phyloP scores from a whole-genome alignment of 2,113 vertebrate species.

The Craseonycteris thonglongyai region DNA sequence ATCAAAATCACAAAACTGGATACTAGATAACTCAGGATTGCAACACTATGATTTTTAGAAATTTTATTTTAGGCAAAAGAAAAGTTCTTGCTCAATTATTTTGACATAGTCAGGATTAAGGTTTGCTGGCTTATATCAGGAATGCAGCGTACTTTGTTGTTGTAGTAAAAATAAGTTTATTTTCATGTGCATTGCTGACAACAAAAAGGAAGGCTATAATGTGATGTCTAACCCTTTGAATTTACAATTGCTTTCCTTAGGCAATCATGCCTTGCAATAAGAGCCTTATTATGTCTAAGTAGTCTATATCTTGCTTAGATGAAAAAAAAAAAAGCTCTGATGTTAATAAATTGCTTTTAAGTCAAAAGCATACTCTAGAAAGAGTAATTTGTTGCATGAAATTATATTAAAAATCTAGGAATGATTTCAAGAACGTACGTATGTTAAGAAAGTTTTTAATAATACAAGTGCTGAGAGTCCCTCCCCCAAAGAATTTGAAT shows the following conservation, averaged over 20 bases:
- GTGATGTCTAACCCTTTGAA: not conserved
- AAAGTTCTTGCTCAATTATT: slow-evolving; percentile 32
- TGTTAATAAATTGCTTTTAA: slow-evolving; percentile 37
- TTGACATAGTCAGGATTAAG: not conserved
- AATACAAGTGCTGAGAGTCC: not conserved
- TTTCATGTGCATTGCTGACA: slow-evolving; percentile 19
- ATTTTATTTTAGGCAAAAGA: not conserved
- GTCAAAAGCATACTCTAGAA: slow-evolving; percentile 1
- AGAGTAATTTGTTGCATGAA: not conserved
- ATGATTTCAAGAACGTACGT: not conserved
- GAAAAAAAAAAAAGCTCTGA: not conserved
- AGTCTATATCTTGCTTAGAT: not conserved
- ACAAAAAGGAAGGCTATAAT: not conserved
- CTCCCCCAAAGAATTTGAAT: not conserved
- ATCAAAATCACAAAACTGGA: not conserved
- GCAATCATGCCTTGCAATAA: not conserved
- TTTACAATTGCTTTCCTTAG: not conserved
- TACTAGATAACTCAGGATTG: not conserved
- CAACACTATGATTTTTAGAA: not conserved
- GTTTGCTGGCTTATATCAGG: not conserved
- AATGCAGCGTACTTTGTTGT: not conserved
- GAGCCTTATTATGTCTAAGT: not conserved
- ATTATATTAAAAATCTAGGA: not conserved
- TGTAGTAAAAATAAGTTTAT: slow-evolving; percentile 40
- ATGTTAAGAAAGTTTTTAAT: not conserved